A percentile compares a stretch with the other conserved stretches of the same genome.
phyloP scores from a whole-genome alignment of 2,797 vertebrate genomes.

The Acanthurus lineatus region DNA sequence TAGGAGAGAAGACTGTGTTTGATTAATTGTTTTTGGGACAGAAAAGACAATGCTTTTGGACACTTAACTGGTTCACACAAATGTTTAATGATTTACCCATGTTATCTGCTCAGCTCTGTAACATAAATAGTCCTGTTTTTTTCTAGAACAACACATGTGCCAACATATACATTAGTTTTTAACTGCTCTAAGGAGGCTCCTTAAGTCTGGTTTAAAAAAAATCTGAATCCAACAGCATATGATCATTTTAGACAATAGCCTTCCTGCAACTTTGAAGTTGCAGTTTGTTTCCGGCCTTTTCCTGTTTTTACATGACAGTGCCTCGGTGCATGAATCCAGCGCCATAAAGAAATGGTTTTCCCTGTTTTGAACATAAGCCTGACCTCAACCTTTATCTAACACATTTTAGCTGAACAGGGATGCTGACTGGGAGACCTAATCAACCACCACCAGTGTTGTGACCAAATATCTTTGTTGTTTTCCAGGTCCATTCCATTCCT shows the following conservation, averaged over 20 bases:
- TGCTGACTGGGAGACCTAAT: neutral
- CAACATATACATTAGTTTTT: neutral
- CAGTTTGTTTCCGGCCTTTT: neutral
- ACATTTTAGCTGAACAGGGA: too few species aligned
- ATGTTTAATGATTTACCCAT: too few species aligned
- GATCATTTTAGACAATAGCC: neutral
- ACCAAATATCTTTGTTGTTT: neutral
- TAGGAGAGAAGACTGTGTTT: too few species aligned
- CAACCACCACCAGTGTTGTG: neutral
- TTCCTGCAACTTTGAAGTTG: neutral
- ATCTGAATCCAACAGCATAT: too few species aligned
- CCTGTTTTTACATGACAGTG: neutral
- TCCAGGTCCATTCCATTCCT: conserved; percentile 75
- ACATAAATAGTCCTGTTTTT: too few species aligned
- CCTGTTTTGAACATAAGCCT: neutral
- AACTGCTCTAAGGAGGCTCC: neutral
- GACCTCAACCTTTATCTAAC: too few species aligned
- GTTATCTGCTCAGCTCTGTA: too few species aligned
- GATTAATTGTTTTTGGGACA: too few species aligned
- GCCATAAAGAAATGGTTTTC: neutral
- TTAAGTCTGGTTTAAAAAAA: neutral
- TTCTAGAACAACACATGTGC: neutral
- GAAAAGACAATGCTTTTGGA: too few species aligned
- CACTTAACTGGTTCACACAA: too few species aligned
- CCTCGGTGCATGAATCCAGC: neutral